phyloP scores from a whole-genome alignment of 30 jellyfish, hydroid and myxozoan species.

The Clytia hemisphaerica region DNA sequence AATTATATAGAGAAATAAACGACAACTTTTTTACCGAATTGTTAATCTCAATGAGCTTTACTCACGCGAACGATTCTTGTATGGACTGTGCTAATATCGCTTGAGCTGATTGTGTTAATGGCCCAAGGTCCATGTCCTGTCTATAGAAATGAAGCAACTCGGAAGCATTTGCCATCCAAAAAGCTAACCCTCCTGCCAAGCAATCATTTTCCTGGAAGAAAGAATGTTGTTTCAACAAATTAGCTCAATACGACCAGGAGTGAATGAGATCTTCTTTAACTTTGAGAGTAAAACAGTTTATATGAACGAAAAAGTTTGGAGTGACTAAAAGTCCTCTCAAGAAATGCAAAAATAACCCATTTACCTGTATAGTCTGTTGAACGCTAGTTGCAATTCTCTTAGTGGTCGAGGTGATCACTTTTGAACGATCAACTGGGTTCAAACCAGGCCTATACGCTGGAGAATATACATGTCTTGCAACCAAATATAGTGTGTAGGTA shows the following conservation, averaged over 20 bases:
- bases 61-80: slow-evolving; percentile 93
- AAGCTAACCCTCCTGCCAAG: slow-evolving; percentile 90
- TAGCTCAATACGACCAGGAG: not conserved
- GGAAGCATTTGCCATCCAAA: slow-evolving; percentile 99
- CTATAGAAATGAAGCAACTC: slow-evolving; percentile 89
- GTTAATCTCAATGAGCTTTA: no score
- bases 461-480: slow-evolving; percentile 75
- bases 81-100: slow-evolving; percentile 86
- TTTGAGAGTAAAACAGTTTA: no score
- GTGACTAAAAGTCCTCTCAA: no score
- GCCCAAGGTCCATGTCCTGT: slow-evolving; percentile 78
- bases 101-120: slow-evolving; percentile 73
- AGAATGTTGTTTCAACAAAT: not conserved
- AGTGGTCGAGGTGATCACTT: slow-evolving; percentile 50
- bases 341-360: no score
- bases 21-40: no score
- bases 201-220: slow-evolving; percentile 82
- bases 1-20: no score
- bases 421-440: slow-evolving; percentile 58
- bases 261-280: not conserved
- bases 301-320: no score
- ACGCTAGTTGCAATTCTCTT: slow-evolving; percentile 69
- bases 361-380: slow-evolving; percentile 91
- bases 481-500: slow-evolving; percentile 90
- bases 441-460: slow-evolving; percentile 82